Conservation (phyloP, 23 tunicate species). For the Halocynthia aurantium region DNA sequence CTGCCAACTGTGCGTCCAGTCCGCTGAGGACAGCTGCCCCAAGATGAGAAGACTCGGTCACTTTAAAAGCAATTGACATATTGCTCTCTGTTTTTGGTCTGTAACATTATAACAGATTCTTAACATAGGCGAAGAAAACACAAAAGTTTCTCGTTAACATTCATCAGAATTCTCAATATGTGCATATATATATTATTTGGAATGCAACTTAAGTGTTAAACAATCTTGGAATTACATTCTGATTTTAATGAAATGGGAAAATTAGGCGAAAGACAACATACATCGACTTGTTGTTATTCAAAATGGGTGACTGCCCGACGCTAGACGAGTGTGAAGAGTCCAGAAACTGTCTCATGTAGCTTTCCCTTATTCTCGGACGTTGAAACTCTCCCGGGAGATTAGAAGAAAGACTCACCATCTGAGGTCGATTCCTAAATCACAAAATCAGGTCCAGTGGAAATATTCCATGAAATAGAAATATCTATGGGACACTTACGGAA, state of each 20-base stretch:
- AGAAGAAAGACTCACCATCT: constrained; percentile 53
- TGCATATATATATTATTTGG: too few species aligned
- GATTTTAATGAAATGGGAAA: too few species aligned
- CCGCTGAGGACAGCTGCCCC: constrained; percentile 14
- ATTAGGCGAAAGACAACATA: neutral
- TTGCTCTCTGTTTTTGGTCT: neutral
- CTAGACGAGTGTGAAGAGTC: constrained; percentile 1
- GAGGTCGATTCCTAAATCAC: constrained; percentile 61
- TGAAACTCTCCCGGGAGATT: constrained; percentile 61
- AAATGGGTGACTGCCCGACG: too few species aligned
- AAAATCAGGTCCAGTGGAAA: neutral
- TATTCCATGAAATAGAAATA: neutral
- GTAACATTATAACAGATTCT: neutral
- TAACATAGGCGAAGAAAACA: neutral
- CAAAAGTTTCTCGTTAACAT: too few species aligned
- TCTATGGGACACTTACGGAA: constrained; percentile 47
- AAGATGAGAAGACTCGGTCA: constrained; percentile 1
- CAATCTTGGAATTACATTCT: neutral
- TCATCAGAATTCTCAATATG: too few species aligned
- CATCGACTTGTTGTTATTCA: neutral
- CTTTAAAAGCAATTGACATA: neutral
- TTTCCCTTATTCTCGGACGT: constrained; percentile 60
- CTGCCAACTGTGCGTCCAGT: constrained; percentile 11
- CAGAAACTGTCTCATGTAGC: constrained; percentile 74
- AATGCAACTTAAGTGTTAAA: neutral